Evolutionary conservation across 2,888 invertebrate genomes (phyloP).

Genomic region (Cepaea hortensis): DNA sequence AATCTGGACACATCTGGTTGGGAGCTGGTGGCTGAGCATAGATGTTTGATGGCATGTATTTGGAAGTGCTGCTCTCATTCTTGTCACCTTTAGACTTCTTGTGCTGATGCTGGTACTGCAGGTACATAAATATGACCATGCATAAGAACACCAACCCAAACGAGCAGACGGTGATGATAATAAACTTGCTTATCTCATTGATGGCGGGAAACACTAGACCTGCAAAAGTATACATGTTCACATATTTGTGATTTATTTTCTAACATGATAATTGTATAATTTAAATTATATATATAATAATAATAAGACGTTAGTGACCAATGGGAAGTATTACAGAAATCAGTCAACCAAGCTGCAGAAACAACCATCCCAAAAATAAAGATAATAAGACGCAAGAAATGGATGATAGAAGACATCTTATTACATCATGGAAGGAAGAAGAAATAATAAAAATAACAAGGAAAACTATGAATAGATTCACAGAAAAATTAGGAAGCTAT

Average conservation of each 20-base stretch:
- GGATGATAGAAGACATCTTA: too few relatives aligned
- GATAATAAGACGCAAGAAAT: too few relatives aligned
- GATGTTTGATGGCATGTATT: slow-evolving; percentile 63
- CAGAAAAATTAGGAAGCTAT: too few relatives aligned
- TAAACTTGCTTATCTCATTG: slow-evolving; percentile 69
- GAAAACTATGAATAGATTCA: too few relatives aligned
- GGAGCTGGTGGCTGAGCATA: slow-evolving; percentile 60
- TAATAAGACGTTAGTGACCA: too few relatives aligned
- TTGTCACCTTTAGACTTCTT: slow-evolving; percentile 51
- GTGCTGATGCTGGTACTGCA: slow-evolving; percentile 67
- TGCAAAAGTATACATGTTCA: slow-evolving; percentile 46
- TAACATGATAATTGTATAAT: too few relatives aligned
- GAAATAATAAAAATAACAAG: too few relatives aligned
- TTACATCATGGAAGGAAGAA: too few relatives aligned
- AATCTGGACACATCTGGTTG: slow-evolving; percentile 57
- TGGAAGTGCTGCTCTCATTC: slow-evolving; percentile 54
- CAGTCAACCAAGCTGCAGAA: too few relatives aligned
- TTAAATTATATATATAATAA: background rate
- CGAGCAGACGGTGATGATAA: slow-evolving; percentile 68
- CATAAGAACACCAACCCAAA: slow-evolving; percentile 69
- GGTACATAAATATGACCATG: slow-evolving; percentile 67
- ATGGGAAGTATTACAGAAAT: too few relatives aligned
- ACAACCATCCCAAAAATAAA: too few relatives aligned
- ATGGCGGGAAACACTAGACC: slow-evolving; percentile 65
- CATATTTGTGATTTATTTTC: background rate